Evolutionary conservation across 2,797 vertebrate species (phyloP).

Genomic region (Tragelaphus eurycerus): DNA sequence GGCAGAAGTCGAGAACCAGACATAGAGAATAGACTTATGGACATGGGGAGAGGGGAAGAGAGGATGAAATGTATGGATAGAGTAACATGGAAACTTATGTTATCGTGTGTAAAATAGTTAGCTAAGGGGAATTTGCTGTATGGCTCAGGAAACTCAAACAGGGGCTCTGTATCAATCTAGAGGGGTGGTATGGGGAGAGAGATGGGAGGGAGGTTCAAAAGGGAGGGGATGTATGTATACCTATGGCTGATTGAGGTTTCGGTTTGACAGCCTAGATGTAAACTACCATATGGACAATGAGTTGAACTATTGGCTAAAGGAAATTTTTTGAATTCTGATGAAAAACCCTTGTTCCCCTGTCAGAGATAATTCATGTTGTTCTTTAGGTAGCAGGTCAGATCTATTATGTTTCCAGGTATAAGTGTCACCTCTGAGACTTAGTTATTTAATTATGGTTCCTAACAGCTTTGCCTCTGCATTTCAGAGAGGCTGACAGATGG

Average conservation of each 20-base stretch:
- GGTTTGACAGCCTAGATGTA: background rate
- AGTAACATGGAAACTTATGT: background rate
- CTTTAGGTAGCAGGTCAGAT: background rate
- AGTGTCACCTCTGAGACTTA: constrained; percentile 25
- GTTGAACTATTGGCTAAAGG: background rate
- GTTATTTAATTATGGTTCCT: constrained; percentile 15
- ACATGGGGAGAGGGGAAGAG: background rate
- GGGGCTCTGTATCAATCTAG: background rate
- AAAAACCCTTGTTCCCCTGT: background rate
- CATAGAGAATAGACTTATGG: background rate
- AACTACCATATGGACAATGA: background rate
- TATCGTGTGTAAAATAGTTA: background rate
- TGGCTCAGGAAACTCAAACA: background rate
- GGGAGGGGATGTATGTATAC: background rate
- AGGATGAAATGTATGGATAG: background rate
- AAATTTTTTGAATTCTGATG: background rate
- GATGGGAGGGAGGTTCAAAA: background rate
- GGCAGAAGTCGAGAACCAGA: background rate
- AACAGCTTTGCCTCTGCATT: constrained; percentile 1
- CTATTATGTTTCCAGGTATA: background rate
- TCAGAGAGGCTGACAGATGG: background rate
- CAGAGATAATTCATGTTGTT: background rate
- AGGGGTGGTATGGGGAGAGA: background rate
- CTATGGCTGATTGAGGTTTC: background rate
- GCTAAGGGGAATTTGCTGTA: background rate